A percentile compares a stretch with the other conserved stretches of the same genome.
Evolutionary conservation across 2,888 invertebrate genomes (phyloP).

Genomic region (Rhopalosiphum nymphaeae): DNA sequence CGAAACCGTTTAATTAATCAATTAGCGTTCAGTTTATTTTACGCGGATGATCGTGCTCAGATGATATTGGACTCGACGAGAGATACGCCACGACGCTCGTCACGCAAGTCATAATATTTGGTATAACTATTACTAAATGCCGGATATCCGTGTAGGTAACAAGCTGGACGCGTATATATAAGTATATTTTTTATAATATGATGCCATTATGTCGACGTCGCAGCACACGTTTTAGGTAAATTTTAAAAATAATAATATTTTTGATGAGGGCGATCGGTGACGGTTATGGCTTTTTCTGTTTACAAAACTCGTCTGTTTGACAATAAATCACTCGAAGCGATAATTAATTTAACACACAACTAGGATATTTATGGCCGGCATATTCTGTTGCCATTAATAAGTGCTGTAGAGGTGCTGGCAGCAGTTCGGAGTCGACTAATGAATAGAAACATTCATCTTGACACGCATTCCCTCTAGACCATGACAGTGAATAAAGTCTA

Average conservation of each 20-base stretch:
- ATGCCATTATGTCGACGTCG: background rate
- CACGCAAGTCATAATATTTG: background rate
- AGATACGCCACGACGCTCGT: background rate
- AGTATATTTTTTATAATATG: background rate
- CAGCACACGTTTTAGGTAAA: background rate
- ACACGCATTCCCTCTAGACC: background rate
- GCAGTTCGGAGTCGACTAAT: slow-evolving; percentile 43
- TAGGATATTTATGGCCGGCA: slow-evolving; percentile 42
- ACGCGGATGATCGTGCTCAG: background rate
- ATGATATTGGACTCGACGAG: background rate
- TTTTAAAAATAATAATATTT: slow-evolving; percentile 12
- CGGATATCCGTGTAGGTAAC: background rate
- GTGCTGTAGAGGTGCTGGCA: slow-evolving; percentile 32
- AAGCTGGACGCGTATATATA: background rate
- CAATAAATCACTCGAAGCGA: slow-evolving; percentile 48
- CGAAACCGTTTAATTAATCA: background rate
- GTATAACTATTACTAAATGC: background rate
- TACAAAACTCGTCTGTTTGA: slow-evolving; percentile 16
- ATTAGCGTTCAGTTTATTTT: background rate
- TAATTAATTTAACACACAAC: slow-evolving; percentile 51
- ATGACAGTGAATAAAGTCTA: slow-evolving; percentile 45
- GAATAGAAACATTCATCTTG: slow-evolving; percentile 59
- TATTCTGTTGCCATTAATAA: slow-evolving; percentile 42
- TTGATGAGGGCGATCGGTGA: background rate
- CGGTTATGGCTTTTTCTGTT: background rate